A percentile compares a stretch with the other conserved stretches of the same genome.
These are phyloP conservation scores for Oryctolagus cuniculus DNA, from an alignment of 2,113 vertebrate species.

Conservation along the genomic window mOryCun1.1 NC_091436.1:42744501-42745000, in stretches of 20 bases:
- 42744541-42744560: too few species aligned
- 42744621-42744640: background rate
- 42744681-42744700: conserved; percentile 24
- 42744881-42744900: background rate
- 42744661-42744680: background rate
- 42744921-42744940: background rate
- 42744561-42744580: too few species aligned
- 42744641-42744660: background rate
- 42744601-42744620: background rate
- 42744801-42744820: background rate
- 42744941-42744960: background rate
- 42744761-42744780: background rate
- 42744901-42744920: background rate
- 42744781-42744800: background rate
- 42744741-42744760: background rate
- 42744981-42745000: background rate
- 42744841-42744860: background rate
- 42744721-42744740: background rate
- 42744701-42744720: background rate
- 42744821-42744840: background rate
- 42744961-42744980: background rate
- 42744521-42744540: too few species aligned
- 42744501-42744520: too few species aligned
- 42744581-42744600: too few species aligned
- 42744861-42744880: background rate